phyloP scores from a whole-genome alignment of 2,797 vertebrate genomes.

The Aldrovandia affinis region DNA sequence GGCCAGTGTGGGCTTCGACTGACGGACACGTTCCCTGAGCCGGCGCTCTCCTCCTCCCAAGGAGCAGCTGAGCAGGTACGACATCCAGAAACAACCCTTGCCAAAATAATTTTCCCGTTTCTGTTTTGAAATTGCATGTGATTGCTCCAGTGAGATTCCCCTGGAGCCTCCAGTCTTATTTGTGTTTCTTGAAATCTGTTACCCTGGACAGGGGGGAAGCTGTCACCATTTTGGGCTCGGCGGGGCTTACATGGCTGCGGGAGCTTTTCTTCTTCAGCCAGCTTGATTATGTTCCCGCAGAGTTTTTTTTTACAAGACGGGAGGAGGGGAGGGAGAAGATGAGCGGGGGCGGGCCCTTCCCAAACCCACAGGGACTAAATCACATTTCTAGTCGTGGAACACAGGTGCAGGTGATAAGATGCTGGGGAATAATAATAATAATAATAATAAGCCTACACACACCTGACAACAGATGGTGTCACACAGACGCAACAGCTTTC shows the following conservation, averaged over 20 bases:
- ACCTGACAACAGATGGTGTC: not conserved
- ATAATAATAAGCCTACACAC: not conserved
- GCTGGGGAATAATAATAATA: too few relatives aligned
- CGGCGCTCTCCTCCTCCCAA: too few relatives aligned
- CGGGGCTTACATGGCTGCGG: not conserved
- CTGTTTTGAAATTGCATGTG: conserved; percentile 52
- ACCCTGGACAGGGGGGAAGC: not conserved
- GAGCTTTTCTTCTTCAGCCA: not conserved
- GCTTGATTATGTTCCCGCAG: not conserved
- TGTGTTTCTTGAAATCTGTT: not conserved
- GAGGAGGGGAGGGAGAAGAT: not conserved
- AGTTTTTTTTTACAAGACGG: too few relatives aligned
- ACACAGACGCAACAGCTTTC: not conserved
- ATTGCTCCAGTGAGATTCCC: conserved; percentile 50
- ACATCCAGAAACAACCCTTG: not conserved
- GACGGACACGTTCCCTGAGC: not conserved
- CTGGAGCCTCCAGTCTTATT: conserved; percentile 15
- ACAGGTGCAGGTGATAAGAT: not conserved
- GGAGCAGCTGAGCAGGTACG: not conserved
- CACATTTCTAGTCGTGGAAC: not conserved
- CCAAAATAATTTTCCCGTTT: conserved; percentile 45
- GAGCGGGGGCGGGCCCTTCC: not conserved
- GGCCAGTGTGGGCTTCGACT: not conserved
- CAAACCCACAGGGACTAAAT: not conserved
- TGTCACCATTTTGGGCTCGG: not conserved